Base-by-base conservation (phyloP, 2,797 vertebrate genomes). In the Myripristis murdjan region DNA sequence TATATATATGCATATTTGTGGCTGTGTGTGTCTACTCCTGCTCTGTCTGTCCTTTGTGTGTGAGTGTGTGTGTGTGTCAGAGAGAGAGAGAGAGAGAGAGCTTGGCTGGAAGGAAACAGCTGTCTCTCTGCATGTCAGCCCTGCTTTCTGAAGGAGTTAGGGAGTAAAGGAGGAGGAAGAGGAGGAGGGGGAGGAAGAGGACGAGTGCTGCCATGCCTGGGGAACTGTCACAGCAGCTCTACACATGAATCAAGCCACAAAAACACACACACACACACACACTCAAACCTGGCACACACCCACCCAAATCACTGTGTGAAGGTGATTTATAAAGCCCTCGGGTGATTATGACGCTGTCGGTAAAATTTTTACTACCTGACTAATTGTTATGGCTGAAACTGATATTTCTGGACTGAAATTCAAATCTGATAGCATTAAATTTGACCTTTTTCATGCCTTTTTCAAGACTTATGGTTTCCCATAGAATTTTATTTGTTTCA, bases 31-130 rank as follows among this genome's bases (percentile, higher is more conserved):
- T 22, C 10, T 2, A 8, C 41, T 15, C 1, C 14, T 52, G 37
- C 20, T 58, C 6, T 41, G 37, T 54, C 16, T 31, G 14, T 31
- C 16, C 16, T 43, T 14, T 73, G 26, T 61, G 60, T 53, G 54
- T 46, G 63, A 66, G 54, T 23, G 20, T 23, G 48, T 51, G 20
- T 51, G 20, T 12, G 46, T 22, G n/a, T n/a, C 3, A 12, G 71
- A 33, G 54, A 11, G 71, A 37, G 54, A 5, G 60, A 12, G 55
- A 49, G 62, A 15, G 68, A 52, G 55, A 15, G 60, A 52, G 67
- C 70, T 77, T 77, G 67, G 81, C 86, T 87, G 83, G 84, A 79
- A 83, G 86, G 71, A 90, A 92, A 89, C 91, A 93, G 91, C 92
- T 93, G 90, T 88, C 78, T 88, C 71, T 79, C 71, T 75, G 44